A percentile compares a stretch with the other conserved stretches of the same genome.
phyloP scores from a whole-genome alignment of 92 coral and sea anemone genomes.

The Epizoanthus fatuus region DNA sequence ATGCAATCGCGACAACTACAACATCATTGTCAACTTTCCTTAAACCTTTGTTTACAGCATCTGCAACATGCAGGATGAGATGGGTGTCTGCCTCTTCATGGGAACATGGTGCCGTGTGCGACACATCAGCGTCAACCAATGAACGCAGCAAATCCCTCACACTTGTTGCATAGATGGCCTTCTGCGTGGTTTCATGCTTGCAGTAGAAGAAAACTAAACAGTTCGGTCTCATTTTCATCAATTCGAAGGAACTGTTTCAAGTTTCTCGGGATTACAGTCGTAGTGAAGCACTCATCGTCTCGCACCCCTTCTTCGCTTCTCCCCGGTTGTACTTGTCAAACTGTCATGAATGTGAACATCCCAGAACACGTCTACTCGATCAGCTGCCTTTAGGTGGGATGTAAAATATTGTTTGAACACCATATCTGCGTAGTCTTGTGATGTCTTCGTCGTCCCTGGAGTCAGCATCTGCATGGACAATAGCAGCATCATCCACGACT shows the following conservation, averaged over 20 bases:
- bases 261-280: constrained; percentile 17
- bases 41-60: constrained; percentile 24
- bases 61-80: constrained; percentile 17
- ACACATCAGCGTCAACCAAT: too few species aligned
- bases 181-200: constrained; percentile 5
- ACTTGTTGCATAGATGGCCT: constrained; percentile 15
- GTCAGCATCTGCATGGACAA: constrained; percentile 39
- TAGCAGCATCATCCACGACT: constrained; percentile 65
- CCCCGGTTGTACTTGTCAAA: not conserved
- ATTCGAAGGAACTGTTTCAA: constrained; percentile 30
- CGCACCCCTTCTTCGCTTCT: constrained; percentile 30
- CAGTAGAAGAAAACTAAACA: constrained; percentile 13
- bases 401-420: constrained; percentile 15
- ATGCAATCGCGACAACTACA: constrained; percentile 34
- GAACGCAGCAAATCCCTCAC: not conserved
- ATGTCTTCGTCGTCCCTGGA: constrained; percentile 18
- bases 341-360: too few species aligned
- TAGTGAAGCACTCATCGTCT: constrained; percentile 21
- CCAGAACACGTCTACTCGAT: too few species aligned
- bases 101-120: not conserved
- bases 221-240: constrained; percentile 3
- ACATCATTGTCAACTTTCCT: constrained; percentile 33
- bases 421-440: constrained; percentile 40
- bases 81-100: constrained; percentile 30
- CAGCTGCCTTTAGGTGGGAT: too few species aligned